Base-by-base conservation (phyloP, 2,888 invertebrate genomes). In the Papilio demoleus region DNA sequence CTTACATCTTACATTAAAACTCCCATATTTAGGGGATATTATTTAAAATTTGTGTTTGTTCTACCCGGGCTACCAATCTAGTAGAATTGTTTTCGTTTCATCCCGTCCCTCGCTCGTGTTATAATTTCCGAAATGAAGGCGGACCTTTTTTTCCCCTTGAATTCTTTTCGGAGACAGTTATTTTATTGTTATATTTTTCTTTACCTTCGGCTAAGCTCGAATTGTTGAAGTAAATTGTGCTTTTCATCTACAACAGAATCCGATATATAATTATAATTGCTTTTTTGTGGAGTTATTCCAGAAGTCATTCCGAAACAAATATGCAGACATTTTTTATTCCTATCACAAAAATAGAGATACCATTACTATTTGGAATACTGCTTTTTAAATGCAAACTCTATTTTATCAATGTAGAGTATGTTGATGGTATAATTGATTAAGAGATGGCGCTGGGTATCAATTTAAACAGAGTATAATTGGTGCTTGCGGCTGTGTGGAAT, bases 41-140 rank as follows among this genome's bases (percentile, higher is more conserved):
- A 79, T 80, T 77, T 74, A 72, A 75, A 76, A 79, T 81, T 83
- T 80, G 83, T 82, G 78, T 82, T 84, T 78, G 81, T 79, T 72
- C 70, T 70, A 78, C 74, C 76, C 77, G 79, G 84, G 84, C 83
- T 22, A 82, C 79, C 80, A 82, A 83, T 84, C 81, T 74, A 72
- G 76, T 75, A 74, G 75, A 73, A 76, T 80, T 78, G 76, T 82
- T 82, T 81, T 81, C 78, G 74, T 80, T 84, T 79, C 79, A 81
- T 81, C 76, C 71, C 70, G 70, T 71, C 68, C 69, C 63, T 65
- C 65, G 65, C 62, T 63, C 71, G 69, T 69, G 67, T 72, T 74
- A 73, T 74, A 76, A 74, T 76, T 74, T 70, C 70, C 71, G 70
- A 71, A 70, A 77, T 71, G 75, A 73, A 71, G 74, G 71, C 72